These are phyloP conservation scores for Labroides dimidiatus DNA, from an alignment of 2,797 vertebrate genomes.

Conservation along the genomic window DNA sequence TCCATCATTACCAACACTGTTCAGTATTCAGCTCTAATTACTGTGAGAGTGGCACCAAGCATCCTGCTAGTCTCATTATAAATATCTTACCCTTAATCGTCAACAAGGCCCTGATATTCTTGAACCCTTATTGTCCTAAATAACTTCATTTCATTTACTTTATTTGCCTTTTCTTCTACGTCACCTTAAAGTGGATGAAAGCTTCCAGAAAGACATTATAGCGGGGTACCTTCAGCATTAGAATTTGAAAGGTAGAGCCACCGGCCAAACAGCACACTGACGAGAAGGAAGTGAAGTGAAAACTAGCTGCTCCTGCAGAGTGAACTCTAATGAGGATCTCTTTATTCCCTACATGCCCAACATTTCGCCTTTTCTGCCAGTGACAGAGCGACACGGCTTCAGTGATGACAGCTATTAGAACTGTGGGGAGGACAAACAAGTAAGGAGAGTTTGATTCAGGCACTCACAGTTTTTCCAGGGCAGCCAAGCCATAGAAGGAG, in stretches of 20 bases:
- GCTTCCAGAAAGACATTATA: no score
- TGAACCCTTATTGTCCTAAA: no score
- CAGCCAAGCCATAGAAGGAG: conserved; percentile 87
- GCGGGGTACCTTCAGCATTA: not conserved
- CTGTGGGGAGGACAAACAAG: conserved; percentile 55
- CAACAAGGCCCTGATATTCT: no score
- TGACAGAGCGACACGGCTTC: conserved; percentile 7
- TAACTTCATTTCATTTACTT: no score
- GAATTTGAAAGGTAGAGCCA: not conserved
- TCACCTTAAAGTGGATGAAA: not conserved
- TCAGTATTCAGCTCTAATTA: no score
- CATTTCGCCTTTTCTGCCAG: conserved; percentile 15
- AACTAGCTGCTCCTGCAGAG: conserved; percentile 17
- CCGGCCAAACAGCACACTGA: not conserved
- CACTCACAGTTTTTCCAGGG: conserved; percentile 94
- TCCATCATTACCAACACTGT: no score
- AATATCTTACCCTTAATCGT: no score
- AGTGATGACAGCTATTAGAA: conserved; percentile 59
- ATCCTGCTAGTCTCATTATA: no score
- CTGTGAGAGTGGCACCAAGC: no score
- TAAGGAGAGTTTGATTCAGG: conserved; percentile 60
- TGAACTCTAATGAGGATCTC: conserved; percentile 40
- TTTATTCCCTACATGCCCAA: conserved; percentile 32
- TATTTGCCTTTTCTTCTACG: not conserved
- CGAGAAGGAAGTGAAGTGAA: not conserved